A percentile compares a stretch with the other conserved stretches of the same genome.
Evolutionary conservation across 2,888 invertebrate species (phyloP).

Genomic region (Lasioglossum vierecki): DNA sequence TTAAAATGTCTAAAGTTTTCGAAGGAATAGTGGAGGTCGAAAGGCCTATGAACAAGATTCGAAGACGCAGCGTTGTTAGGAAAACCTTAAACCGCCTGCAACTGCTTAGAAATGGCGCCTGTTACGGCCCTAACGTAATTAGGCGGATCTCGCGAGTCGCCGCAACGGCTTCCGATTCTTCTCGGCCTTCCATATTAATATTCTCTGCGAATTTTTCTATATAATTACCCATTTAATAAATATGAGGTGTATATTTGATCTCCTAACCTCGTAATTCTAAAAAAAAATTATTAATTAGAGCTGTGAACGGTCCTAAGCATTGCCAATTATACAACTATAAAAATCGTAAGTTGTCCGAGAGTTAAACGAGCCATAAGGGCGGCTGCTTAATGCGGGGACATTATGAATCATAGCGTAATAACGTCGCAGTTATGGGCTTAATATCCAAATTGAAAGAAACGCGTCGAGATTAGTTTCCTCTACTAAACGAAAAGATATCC

Average conservation of each 20-base stretch:
- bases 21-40: not conserved
- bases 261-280: too few relatives aligned
- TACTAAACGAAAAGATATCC: not conserved
- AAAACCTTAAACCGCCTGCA: constrained; percentile 57
- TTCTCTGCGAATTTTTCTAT: not conserved
- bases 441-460: not conserved
- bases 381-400: not conserved
- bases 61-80: constrained; percentile 25
- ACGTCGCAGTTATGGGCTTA: not conserved
- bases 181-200: constrained; percentile 34
- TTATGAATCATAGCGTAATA: not conserved
- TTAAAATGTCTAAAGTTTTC: not conserved
- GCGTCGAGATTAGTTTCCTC: not conserved
- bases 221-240: too few relatives aligned
- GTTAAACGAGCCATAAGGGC: not conserved
- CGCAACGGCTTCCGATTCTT: constrained; percentile 62
- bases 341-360: too few relatives aligned
- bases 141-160: constrained; percentile 48
- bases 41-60: not conserved
- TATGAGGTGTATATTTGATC: too few relatives aligned
- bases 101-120: constrained; percentile 40
- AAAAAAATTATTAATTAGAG: too few relatives aligned
- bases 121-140: constrained; percentile 58
- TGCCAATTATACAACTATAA: too few relatives aligned
- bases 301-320: too few relatives aligned